Evolutionary conservation across 1,140 invertebrate species (phyloP).

Genomic region (Trachymyrmex septentrionalis): DNA sequence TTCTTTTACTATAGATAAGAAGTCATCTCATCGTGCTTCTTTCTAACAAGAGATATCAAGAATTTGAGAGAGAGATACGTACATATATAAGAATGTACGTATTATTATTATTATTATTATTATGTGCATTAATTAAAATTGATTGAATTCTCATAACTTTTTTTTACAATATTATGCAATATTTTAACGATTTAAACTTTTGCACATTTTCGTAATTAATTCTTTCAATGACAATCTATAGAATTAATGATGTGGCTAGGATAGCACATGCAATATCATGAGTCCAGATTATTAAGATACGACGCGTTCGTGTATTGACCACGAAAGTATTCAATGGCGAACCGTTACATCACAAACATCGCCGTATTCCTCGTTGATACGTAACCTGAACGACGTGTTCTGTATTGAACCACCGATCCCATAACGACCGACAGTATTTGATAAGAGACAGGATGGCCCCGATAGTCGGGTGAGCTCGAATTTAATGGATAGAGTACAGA

Average conservation of each 20-base stretch:
- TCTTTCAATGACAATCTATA: background rate
- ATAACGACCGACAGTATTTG: slow-evolving; percentile 69
- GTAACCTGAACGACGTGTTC: slow-evolving; percentile 54
- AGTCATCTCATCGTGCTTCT: no score
- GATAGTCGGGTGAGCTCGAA: slow-evolving; percentile 75
- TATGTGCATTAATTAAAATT: background rate
- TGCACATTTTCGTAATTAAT: background rate
- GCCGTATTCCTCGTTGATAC: slow-evolving; percentile 68
- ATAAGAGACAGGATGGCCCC: slow-evolving; percentile 67
- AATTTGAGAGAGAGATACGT: no score
- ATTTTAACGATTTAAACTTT: background rate
- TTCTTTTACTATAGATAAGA: no score
- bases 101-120: background rate
- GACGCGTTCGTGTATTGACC: slow-evolving; percentile 38
- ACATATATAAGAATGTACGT: background rate
- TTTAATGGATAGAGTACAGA: slow-evolving; percentile 84
- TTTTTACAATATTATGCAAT: background rate
- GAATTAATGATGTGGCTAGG: background rate
- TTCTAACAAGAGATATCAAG: no score
- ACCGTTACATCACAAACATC: slow-evolving; percentile 61
- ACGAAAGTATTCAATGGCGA: slow-evolving; percentile 53
- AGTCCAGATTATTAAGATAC: slow-evolving; percentile 54
- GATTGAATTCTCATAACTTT: background rate
- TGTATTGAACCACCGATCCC: slow-evolving; percentile 39
- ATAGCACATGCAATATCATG: background rate